Base-by-base conservation (phyloP, 1,140 invertebrate genomes). In the Drosophila nikananu region DNA sequence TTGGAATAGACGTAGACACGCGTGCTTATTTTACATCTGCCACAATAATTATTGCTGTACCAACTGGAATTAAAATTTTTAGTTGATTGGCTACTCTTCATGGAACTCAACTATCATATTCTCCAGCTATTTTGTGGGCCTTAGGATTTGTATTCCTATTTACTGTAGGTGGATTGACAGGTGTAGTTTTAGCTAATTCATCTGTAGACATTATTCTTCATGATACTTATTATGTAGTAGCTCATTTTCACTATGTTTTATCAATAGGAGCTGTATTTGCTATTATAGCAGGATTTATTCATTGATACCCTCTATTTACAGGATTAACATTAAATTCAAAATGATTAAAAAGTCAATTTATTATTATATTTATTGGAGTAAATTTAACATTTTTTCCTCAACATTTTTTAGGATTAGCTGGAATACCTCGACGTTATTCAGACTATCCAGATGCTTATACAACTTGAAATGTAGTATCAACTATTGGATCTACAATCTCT, bases 311-410 rank as follows among this genome's bases (percentile, higher is more conserved):
- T 21, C 84, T 96, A 94, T 94, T 96, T 92, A 94, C 94, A 63
- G 95, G 95, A 54, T 66, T 95, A 72, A 86, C 72, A 46, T 49
- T 96, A 93, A 95, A 96, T 92, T 63, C 87, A 48, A 93, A 92
- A 76, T 92, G 86, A 87, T 93, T 94, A 93, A 95, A 95, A 94
- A 94, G 94, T 94, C 94, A 95, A 93, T 95, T 95, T 93, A 80
- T 93, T 66, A 83, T 80, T 62, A 95, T 95, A 94, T 96, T 96
- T 94, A 81, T 95, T 77, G 95, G 95, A 65, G 95, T 96, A 77
- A 96, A 96, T 94, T 77, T 96, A 94, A 96, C 95, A n/a, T 96
- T 96, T 93, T 96, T 96, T 42, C 95, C 96, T 23, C 95, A 96
- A 94, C 95, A 96, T 94, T 97, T 96, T 92, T 94, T 96, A 94